A percentile compares a stretch with the other conserved stretches of the same genome.
These are phyloP conservation scores for Hirtodrosophila cameraria DNA, from an alignment of 2,888 invertebrate genomes.

Conservation along the genomic window DNA sequence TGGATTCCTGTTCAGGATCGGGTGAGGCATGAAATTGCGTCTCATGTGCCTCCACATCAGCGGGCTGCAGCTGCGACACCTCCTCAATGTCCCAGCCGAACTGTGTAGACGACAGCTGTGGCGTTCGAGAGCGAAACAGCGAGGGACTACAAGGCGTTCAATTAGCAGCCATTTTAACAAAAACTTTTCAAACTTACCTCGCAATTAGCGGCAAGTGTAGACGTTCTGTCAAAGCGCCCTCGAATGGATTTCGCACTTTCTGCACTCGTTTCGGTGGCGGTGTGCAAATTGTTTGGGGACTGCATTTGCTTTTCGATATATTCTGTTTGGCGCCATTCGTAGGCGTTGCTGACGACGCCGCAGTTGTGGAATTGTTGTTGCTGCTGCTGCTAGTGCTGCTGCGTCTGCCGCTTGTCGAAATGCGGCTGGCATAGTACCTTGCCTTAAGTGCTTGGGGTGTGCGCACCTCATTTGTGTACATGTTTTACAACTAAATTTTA, in stretches of 20 bases:
- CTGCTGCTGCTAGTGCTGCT: conserved; percentile 35
- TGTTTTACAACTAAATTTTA: conserved; percentile 26
- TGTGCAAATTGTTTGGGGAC: conserved; percentile 80
- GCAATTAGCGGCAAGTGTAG: conserved; percentile 87
- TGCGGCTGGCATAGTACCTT: conserved; percentile 46
- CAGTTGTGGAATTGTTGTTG: conserved; percentile 27
- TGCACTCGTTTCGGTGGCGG: conserved; percentile 86
- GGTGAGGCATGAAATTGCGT: conserved; percentile 85
- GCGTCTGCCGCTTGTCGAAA: conserved; percentile 43
- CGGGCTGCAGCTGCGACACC: conserved; percentile 87
- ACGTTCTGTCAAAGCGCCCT: conserved; percentile 86
- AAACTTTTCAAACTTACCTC: conserved; percentile 59
- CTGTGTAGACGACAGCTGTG: conserved; percentile 83
- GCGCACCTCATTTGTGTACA: conserved; percentile 63
- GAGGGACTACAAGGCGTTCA: conserved; percentile 77
- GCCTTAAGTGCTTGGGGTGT: conserved; percentile 60
- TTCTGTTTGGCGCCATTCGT: conserved; percentile 61
- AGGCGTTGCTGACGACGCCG: conserved; percentile 48
- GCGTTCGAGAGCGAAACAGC: conserved; percentile 81
- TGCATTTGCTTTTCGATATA: conserved; percentile 51
- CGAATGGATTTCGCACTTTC: conserved; percentile 87
- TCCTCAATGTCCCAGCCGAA: conserved; percentile 89
- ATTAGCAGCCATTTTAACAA: neutral
- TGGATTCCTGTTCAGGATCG: conserved; percentile 86
- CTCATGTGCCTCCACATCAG: conserved; percentile 86